phyloP scores from a whole-genome alignment of 2,113 vertebrate genomes.

The Corythornis cristatus region DNA sequence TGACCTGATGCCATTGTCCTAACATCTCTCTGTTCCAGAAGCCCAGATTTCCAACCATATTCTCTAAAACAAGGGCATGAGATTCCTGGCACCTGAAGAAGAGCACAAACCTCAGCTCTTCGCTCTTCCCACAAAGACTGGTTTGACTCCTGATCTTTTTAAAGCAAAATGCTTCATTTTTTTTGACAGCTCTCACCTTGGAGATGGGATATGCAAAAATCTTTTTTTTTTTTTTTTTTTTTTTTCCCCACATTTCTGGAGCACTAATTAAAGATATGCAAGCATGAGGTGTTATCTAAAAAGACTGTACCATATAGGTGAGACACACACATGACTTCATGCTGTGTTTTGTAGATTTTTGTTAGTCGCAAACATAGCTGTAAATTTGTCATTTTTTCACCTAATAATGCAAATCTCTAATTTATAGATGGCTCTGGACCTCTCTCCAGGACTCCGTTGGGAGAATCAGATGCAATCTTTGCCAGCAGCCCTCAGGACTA shows the following conservation, averaged over 20 bases:
- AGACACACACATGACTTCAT: background rate
- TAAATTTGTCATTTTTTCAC: conserved; percentile 35
- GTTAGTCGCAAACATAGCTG: background rate
- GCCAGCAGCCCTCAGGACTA: conserved; percentile 9
- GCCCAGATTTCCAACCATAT: background rate
- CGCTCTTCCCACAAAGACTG: background rate
- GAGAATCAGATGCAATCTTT: conserved; percentile 9
- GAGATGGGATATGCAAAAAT: background rate
- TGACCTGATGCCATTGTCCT: fast-evolving
- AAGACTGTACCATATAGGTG: background rate
- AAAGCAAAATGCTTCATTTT: background rate
- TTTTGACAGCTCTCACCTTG: background rate
- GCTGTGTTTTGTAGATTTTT: background rate
- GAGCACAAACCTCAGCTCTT: background rate
- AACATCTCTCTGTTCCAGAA: fast-evolving
- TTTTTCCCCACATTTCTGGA: background rate
- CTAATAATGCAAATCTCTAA: background rate
- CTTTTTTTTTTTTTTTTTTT: background rate
- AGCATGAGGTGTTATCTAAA: background rate
- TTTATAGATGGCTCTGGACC: background rate
- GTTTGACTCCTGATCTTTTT: background rate
- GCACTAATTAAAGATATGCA: background rate
- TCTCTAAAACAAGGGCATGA: background rate
- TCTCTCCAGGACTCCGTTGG: background rate
- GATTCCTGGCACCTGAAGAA: background rate